Percentiles rank a stretch among this genome's conserved stretches.
phyloP scores from a whole-genome alignment of 2,113 vertebrate genomes.

The Alligator sinensis region DNA sequence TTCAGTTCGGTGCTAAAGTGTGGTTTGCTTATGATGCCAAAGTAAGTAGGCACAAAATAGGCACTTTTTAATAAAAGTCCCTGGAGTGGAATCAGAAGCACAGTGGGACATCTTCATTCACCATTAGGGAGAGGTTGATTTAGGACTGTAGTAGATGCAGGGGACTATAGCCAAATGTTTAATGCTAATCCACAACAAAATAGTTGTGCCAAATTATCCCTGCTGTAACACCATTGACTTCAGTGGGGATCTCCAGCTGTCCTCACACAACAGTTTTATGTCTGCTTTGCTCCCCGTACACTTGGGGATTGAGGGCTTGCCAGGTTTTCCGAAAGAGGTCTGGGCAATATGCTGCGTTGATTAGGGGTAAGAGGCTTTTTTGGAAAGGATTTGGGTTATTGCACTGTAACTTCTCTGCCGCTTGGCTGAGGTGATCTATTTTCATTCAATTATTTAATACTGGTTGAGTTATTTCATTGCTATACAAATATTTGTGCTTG shows the following conservation, averaged over 20 bases:
- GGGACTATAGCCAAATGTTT: not conserved
- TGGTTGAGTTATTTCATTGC: not conserved
- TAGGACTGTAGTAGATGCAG: conserved; percentile 17
- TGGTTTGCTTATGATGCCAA: not conserved
- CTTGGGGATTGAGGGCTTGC: not conserved
- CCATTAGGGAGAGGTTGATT: not conserved
- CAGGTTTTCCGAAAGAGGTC: not conserved
- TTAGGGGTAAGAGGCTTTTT: not conserved
- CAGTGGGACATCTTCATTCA: not conserved
- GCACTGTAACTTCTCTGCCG: not conserved
- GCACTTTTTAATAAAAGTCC: not conserved
- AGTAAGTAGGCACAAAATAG: not conserved
- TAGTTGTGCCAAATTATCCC: not conserved
- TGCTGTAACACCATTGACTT: not conserved
- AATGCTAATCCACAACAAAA: not conserved
- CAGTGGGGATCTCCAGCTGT: not conserved
- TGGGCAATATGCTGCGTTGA: not conserved
- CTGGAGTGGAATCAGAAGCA: not conserved
- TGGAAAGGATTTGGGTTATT: not conserved
- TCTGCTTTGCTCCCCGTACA: not conserved
- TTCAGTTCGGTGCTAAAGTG: not conserved
- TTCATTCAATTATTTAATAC: not conserved
- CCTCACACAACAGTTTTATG: not conserved
- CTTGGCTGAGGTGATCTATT: not conserved
- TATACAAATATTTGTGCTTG: not conserved